These are phyloP conservation scores for Aphodius sticticus DNA, from an alignment of 2,888 invertebrate genomes.

Conservation along the genomic window DNA sequence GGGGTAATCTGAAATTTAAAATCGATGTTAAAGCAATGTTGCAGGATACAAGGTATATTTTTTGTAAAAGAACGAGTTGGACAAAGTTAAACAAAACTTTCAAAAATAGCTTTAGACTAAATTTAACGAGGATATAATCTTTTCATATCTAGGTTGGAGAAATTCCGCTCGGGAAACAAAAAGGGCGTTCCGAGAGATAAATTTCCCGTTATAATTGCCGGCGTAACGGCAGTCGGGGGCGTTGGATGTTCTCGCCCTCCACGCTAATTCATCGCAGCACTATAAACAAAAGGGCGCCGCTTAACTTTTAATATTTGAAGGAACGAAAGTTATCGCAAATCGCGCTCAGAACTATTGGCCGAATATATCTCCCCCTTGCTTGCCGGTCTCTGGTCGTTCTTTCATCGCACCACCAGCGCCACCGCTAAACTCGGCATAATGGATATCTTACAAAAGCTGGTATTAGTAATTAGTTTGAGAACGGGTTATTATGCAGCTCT, in stretches of 20 bases:
- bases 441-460: slow-evolving; percentile 15
- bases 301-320: slow-evolving; percentile 42
- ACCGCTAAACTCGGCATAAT: slow-evolving; percentile 18
- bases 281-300: slow-evolving; percentile 41
- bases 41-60: too few species aligned
- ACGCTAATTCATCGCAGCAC: slow-evolving; percentile 42
- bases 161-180: slow-evolving; percentile 41
- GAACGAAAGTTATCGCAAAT: slow-evolving; percentile 6
- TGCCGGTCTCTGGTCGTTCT: neutral
- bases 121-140: slow-evolving; percentile 45
- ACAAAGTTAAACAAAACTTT: neutral
- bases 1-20: too few species aligned
- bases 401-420: neutral
- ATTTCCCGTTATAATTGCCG: slow-evolving; percentile 47
- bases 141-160: slow-evolving; percentile 43
- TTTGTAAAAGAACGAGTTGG: too few species aligned
- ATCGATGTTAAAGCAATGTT: too few species aligned
- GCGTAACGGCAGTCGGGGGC: neutral
- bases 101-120: slow-evolving; percentile 34
- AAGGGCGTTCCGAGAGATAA: slow-evolving; percentile 46
- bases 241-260: slow-evolving; percentile 32
- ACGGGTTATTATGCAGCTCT: slow-evolving; percentile 17
- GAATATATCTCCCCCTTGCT: slow-evolving; percentile 10
- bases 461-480: slow-evolving; percentile 27
- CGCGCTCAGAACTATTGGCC: slow-evolving; percentile 26